Conservation (phyloP, 2,113 vertebrate genomes). For the Casuarius casuarius region DNA sequence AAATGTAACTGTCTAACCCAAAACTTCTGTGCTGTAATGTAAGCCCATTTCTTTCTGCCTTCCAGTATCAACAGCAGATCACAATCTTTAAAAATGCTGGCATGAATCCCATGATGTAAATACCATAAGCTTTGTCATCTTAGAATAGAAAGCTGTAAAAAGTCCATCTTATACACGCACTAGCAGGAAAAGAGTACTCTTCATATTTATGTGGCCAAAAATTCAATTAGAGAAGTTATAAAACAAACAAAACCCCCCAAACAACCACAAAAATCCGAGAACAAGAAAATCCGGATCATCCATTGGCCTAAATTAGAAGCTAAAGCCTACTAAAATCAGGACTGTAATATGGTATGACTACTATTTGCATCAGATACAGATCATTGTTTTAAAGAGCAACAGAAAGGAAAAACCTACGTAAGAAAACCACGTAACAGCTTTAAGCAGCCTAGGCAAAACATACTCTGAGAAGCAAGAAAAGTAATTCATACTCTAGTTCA, state of each 20-base stretch:
- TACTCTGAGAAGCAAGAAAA: background rate
- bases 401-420: conserved; percentile 1
- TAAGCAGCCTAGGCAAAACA: background rate
- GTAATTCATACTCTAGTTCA: background rate
- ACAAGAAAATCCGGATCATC: background rate
- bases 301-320: background rate
- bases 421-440: background rate
- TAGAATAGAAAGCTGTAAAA: background rate
- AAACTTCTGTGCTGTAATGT: background rate
- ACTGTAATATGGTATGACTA: background rate
- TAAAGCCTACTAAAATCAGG: background rate
- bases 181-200: background rate
- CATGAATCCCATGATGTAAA: background rate
- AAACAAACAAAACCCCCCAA: background rate
- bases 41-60: background rate
- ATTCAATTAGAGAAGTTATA: background rate
- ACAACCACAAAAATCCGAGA: background rate
- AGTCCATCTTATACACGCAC: background rate
- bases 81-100: background rate
- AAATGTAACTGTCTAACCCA: background rate
- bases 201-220: background rate
- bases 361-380: background rate
- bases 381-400: conserved; percentile 3
- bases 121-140: background rate
- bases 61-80: background rate